These are phyloP conservation scores for Pristionchus fissidentatus DNA, from an alignment of 2,888 invertebrate genomes.

Conservation along the genomic window DNA sequence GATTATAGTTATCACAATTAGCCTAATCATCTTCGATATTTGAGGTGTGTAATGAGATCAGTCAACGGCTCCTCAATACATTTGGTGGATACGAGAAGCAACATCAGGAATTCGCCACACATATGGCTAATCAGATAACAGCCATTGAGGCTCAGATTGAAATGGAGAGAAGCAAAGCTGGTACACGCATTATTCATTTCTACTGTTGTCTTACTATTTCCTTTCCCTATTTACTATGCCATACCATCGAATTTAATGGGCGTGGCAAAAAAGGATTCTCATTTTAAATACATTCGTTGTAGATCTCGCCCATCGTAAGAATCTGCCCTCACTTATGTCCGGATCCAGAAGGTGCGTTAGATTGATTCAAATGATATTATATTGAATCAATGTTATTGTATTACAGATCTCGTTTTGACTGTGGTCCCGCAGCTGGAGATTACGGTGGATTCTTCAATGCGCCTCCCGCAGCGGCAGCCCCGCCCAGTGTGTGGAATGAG, in stretches of 20 bases:
- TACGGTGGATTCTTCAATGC: slow-evolving; percentile 49
- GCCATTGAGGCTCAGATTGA: slow-evolving; percentile 48
- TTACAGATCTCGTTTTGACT: slow-evolving; percentile 18
- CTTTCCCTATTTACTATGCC: not conserved
- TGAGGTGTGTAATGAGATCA: slow-evolving; percentile 65
- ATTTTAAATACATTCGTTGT: not conserved
- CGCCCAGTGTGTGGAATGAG: slow-evolving; percentile 33
- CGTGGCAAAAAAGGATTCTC: not conserved
- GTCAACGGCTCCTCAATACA: slow-evolving; percentile 85
- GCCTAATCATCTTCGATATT: not conserved
- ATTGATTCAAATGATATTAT: not conserved
- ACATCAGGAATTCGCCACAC: slow-evolving; percentile 93
- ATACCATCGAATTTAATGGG: not conserved
- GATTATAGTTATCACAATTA: too few species aligned
- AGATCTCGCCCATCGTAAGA: slow-evolving; percentile 31
- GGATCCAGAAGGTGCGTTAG: not conserved
- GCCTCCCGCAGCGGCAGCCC: slow-evolving; percentile 36
- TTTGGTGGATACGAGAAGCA: slow-evolving; percentile 92
- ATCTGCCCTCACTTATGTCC: slow-evolving; percentile 2
- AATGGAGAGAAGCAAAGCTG: slow-evolving; percentile 37
- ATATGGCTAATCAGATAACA: slow-evolving; percentile 81
- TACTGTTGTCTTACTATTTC: not conserved
- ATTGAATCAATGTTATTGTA: not conserved
- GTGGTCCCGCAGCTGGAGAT: slow-evolving; percentile 43
- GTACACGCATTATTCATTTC: not conserved